Conservation (phyloP, 2,888 invertebrate species). For the Camptogramma bilineatum region DNA sequence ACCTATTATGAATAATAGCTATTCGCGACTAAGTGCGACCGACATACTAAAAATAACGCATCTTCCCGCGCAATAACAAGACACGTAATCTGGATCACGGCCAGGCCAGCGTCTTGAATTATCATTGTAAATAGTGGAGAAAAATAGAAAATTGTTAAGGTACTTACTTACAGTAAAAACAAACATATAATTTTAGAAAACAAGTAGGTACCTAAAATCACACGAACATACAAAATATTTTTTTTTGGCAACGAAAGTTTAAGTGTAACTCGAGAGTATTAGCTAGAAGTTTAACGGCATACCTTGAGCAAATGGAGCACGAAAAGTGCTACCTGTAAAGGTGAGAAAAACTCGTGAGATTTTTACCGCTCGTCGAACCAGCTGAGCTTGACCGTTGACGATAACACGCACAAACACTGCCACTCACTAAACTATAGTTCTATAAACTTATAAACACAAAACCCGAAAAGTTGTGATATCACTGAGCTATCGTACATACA, state of each 20-base stretch:
- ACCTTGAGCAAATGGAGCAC: conserved; percentile 81
- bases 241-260: conserved; percentile 2
- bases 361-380: conserved; percentile 82
- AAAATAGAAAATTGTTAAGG: conserved; percentile 50
- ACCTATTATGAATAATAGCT: conserved; percentile 51
- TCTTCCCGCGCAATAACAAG: conserved; percentile 82
- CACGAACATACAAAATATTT: conserved; percentile 33
- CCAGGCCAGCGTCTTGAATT: conserved; percentile 76
- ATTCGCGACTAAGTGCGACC: conserved; percentile 62
- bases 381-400: conserved; percentile 82
- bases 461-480: neutral
- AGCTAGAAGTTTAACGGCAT: conserved; percentile 62
- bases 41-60: conserved; percentile 80
- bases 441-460: conserved; percentile 1
- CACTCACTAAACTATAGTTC: conserved; percentile 44
- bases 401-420: conserved; percentile 63
- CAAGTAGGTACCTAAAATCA: conserved; percentile 32
- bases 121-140: conserved; percentile 66
- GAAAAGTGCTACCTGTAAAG: conserved; percentile 73
- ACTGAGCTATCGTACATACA: neutral
- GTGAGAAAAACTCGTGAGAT: conserved; percentile 76
- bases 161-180: conserved; percentile 4
- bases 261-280: conserved; percentile 3
- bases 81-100: conserved; percentile 83
- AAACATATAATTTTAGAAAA: neutral